Evolutionary conservation across 2,797 vertebrate species (phyloP).

Genomic region (Denticeps clupeoides): DNA sequence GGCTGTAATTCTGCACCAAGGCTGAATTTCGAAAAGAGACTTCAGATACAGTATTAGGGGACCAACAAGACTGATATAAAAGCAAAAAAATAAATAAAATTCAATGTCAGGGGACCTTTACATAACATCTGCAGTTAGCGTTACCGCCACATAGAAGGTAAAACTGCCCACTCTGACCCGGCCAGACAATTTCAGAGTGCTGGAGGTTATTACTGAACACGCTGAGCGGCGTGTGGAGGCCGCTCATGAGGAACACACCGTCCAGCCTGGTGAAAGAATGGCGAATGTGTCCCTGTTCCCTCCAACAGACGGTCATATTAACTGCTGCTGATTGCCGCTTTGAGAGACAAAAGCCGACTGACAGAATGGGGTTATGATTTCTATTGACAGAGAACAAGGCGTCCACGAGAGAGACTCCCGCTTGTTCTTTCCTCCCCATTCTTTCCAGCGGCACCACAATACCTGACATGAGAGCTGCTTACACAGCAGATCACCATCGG

Average conservation of each 20-base stretch:
- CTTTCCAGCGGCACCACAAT: conserved; percentile 1
- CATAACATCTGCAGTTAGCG: too few species aligned
- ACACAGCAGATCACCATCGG: conserved; percentile 43
- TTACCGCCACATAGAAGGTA: too few species aligned
- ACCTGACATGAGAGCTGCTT: conserved; percentile 22
- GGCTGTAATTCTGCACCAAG: too few species aligned
- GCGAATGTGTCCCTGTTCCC: conserved; percentile 4
- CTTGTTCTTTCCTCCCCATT: neutral
- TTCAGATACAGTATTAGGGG: too few species aligned
- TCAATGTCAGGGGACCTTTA: too few species aligned
- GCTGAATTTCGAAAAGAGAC: too few species aligned
- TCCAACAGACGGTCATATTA: conserved; percentile 8
- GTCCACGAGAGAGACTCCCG: conserved; percentile 31
- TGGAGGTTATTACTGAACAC: too few species aligned
- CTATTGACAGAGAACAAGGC: conserved; percentile 38
- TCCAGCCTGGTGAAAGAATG: conserved; percentile 11
- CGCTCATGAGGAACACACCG: conserved; percentile 11
- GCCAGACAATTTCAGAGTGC: too few species aligned
- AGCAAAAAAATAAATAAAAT: too few species aligned
- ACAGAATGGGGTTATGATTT: conserved; percentile 47
- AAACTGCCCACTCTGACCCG: too few species aligned
- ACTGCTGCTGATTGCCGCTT: conserved; percentile 19
- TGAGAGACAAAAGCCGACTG: conserved; percentile 28
- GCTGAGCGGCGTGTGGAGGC: too few species aligned
- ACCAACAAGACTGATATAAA: too few species aligned